phyloP scores from a whole-genome alignment of 2,113 vertebrate species.

The Halichoeres trimaculatus region DNA sequence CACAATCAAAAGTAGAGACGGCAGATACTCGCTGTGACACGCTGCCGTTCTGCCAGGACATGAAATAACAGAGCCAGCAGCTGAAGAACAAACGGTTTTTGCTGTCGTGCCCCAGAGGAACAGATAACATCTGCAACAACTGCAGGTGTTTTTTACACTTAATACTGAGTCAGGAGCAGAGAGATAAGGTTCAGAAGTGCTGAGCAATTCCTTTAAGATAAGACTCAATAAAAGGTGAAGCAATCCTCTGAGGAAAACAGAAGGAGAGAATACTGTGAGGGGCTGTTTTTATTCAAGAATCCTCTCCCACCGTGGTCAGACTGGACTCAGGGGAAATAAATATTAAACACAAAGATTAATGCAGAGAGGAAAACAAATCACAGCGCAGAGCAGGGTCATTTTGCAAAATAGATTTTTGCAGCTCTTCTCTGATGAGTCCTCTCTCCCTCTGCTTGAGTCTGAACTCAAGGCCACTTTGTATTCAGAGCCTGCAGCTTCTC shows the following conservation, averaged over 20 bases:
- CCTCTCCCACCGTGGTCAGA: not conserved
- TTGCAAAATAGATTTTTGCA: not conserved
- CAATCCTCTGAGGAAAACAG: not conserved
- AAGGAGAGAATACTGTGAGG: not conserved
- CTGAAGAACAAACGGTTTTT: not conserved
- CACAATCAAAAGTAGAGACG: not conserved
- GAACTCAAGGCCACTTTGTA: conserved; percentile 6
- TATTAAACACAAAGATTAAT: not conserved
- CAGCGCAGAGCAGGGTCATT: not conserved
- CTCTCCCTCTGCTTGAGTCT: not conserved
- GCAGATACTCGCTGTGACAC: not conserved
- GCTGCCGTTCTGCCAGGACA: not conserved
- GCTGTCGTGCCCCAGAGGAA: not conserved
- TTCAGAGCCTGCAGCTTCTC: not conserved
- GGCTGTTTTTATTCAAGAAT: too few relatives aligned
- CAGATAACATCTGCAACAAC: not conserved
- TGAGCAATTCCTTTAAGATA: not conserved
- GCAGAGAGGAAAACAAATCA: not conserved
- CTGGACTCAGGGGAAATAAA: not conserved
- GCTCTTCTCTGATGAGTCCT: not conserved
- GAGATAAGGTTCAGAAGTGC: not conserved
- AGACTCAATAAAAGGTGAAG: not conserved
- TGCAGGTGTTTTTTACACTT: not conserved
- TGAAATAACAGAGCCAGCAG: not conserved
- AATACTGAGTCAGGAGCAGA: not conserved